phyloP scores from a whole-genome alignment of 2,888 invertebrate genomes.

The Drosophila pegasa region DNA sequence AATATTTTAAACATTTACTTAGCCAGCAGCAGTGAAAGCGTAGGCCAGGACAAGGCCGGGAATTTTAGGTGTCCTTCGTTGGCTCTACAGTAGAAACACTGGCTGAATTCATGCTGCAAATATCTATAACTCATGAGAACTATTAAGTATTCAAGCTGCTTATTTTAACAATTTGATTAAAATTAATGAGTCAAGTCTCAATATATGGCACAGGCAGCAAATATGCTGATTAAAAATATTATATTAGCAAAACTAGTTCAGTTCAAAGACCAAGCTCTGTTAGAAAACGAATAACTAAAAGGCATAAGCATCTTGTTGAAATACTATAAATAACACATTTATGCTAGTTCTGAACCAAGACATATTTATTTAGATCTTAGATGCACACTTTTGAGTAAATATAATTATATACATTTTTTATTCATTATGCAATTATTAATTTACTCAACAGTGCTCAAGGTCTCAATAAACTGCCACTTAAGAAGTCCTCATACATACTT shows the following conservation, averaged over 20 bases:
- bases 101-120: constrained; percentile 9
- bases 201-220: background rate
- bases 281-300: too few species aligned
- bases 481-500: background rate
- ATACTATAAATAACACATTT: background rate
- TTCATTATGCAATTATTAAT: background rate
- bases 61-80: constrained; percentile 20
- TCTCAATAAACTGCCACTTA: background rate
- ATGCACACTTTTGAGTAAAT: background rate
- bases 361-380: background rate
- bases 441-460: background rate
- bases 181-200: background rate
- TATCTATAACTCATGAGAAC: background rate
- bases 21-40: constrained; percentile 43
- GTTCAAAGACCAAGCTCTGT: background rate
- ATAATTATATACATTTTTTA: background rate
- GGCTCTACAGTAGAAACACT: background rate
- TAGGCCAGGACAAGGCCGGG: constrained; percentile 6
- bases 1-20: constrained; percentile 79
- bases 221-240: background rate
- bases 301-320: background rate
- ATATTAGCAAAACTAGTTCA: background rate
- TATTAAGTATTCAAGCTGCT: background rate
- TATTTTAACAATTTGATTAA: background rate
- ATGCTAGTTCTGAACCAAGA: background rate